phyloP scores from a whole-genome alignment of 30 jellyfish, hydroid and myxozoan species.

The Pseudorhiza aurosa region DNA sequence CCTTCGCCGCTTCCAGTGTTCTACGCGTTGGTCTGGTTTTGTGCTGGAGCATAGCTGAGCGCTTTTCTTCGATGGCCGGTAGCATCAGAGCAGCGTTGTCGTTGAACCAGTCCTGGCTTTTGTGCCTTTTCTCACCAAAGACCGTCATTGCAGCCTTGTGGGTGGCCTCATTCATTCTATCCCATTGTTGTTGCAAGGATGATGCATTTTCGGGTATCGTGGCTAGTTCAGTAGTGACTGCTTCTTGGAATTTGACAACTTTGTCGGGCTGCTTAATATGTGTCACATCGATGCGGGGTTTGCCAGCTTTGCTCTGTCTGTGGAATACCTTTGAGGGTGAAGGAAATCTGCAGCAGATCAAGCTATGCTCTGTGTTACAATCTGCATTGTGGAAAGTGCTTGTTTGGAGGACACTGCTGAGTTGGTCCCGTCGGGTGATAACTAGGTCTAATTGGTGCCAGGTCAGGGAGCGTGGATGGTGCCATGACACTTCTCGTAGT shows the following conservation, averaged over 20 bases:
- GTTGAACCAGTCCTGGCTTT: too few relatives aligned
- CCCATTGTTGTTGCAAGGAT: too few relatives aligned
- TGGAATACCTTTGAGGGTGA: neutral
- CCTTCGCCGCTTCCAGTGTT: too few relatives aligned
- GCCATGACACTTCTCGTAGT: conserved; percentile 39
- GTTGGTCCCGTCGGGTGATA: neutral
- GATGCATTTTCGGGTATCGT: too few relatives aligned
- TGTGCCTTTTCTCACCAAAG: too few relatives aligned
- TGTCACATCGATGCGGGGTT: neutral
- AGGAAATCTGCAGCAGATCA: neutral
- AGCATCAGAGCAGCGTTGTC: too few relatives aligned
- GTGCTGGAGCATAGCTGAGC: too few relatives aligned
- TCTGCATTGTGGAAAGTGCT: conserved; percentile 54
- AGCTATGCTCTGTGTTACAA: conserved; percentile 21
- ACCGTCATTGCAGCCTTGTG: too few relatives aligned
- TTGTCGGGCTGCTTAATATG: neutral
- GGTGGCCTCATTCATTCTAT: too few relatives aligned
- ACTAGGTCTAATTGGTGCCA: conserved; percentile 58
- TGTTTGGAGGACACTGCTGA: neutral
- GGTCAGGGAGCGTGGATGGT: conserved; percentile 28
- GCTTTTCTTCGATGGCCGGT: too few relatives aligned
- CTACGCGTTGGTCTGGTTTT: too few relatives aligned
- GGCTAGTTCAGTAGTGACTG: too few relatives aligned
- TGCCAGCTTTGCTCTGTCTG: neutral
- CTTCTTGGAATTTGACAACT: neutral